A percentile compares a stretch with the other conserved stretches of the same genome.
Conservation (phyloP, 2,888 invertebrate species). For the Ectobius pallidus region DNA sequence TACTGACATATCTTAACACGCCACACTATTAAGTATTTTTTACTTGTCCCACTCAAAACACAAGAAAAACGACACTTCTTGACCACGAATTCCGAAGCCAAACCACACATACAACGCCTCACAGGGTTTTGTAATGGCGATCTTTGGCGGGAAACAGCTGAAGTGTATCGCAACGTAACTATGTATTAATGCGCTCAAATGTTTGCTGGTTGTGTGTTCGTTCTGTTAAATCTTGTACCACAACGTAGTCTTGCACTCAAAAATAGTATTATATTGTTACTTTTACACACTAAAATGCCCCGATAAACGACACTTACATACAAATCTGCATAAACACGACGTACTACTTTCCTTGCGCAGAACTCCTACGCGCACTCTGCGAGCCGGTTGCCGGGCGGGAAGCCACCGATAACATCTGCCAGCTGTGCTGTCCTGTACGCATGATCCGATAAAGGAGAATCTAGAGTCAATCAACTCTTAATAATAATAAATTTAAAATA, state of each 20-base stretch:
- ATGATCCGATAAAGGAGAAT: background rate
- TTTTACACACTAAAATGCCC: conserved; percentile 11
- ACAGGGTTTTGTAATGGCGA: conserved; percentile 66
- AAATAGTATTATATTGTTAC: background rate
- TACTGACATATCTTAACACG: conserved; percentile 59
- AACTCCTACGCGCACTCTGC: conserved; percentile 33
- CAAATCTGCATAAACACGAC: conserved; percentile 21
- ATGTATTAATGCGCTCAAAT: conserved; percentile 48
- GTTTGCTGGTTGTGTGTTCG: conserved; percentile 35
- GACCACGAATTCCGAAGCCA: conserved; percentile 48
- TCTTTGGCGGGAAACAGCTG: conserved; percentile 75
- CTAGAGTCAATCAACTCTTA: background rate
- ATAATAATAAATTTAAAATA: background rate
- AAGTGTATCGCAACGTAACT: conserved; percentile 54
- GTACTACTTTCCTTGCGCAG: conserved; percentile 37
- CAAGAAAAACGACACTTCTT: conserved; percentile 44
- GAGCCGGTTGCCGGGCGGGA: conserved; percentile 43
- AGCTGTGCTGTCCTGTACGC: conserved; percentile 33
- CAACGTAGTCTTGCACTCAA: background rate
- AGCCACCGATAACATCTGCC: conserved; percentile 44
- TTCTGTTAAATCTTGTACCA: too few species aligned
- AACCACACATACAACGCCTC: conserved; percentile 56
- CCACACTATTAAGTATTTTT: conserved; percentile 39
- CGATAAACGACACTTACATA: background rate
- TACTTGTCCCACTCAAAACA: conserved; percentile 41